These are phyloP conservation scores for Mohoua ochrocephala DNA, from an alignment of 2,113 vertebrate species.

Conservation along the genomic window DNA sequence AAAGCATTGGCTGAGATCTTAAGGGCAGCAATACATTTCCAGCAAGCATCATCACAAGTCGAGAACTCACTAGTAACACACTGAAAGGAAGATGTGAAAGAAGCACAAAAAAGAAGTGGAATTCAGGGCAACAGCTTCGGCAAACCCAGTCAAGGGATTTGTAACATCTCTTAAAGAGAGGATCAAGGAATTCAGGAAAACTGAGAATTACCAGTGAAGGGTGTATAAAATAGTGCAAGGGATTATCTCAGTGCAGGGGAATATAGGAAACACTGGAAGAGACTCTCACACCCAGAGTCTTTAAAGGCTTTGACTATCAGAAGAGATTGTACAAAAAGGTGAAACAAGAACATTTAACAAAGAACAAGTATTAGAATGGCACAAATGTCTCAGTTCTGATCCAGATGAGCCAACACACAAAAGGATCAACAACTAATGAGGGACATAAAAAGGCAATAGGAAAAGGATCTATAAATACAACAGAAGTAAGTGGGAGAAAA, in stretches of 20 bases:
- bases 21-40: not conserved
- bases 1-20: not conserved
- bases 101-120: not conserved
- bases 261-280: not conserved
- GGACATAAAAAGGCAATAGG: not conserved
- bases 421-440: slow-evolving; percentile 38
- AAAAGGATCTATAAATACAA: not conserved
- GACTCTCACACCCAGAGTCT: not conserved
- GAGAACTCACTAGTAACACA: not conserved
- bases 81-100: not conserved
- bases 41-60: not conserved
- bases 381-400: not conserved
- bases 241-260: not conserved
- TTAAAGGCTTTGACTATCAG: not conserved
- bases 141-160: not conserved
- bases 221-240: not conserved
- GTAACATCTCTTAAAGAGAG: not conserved
- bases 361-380: not conserved
- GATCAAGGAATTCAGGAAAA: not conserved
- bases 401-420: not conserved
- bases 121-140: not conserved
- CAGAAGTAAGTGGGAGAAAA: not conserved
- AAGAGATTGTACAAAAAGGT: not conserved
- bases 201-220: not conserved
- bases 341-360: not conserved